phyloP scores from a whole-genome alignment of 2,888 invertebrate genomes.

The Cyclophora albipunctata region DNA sequence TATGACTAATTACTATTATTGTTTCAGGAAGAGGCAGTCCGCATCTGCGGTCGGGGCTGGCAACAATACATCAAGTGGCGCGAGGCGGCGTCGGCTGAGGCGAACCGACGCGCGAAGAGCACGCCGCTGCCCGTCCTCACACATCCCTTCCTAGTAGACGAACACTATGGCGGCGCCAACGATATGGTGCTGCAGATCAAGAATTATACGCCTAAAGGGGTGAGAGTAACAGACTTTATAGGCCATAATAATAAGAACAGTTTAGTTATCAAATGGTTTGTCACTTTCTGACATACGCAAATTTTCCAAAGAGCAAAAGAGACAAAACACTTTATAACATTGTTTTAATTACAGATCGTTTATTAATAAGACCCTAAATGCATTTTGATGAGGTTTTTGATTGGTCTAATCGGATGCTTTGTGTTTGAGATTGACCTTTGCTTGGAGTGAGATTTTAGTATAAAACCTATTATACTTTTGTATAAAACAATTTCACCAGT shows the following conservation, averaged over 20 bases:
- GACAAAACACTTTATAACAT: no score
- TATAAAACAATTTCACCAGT: no score
- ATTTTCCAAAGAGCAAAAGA: no score
- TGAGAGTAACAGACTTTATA: slow-evolving; percentile 44
- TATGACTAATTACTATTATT: no score
- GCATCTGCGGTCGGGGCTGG: slow-evolving; percentile 91
- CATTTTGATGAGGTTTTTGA: no score
- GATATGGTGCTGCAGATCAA: slow-evolving; percentile 77
- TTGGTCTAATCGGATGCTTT: no score
- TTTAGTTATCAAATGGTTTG: not conserved
- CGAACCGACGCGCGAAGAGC: slow-evolving; percentile 89
- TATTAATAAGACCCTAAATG: no score
- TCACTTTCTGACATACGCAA: not conserved
- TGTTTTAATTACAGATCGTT: no score
- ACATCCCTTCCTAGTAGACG: slow-evolving; percentile 78
- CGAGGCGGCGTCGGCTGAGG: slow-evolving; percentile 91
- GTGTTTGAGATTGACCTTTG: no score
- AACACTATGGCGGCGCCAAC: slow-evolving; percentile 34
- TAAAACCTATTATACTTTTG: no score
- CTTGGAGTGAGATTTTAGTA: no score
- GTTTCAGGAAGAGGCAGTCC: slow-evolving; percentile 57
- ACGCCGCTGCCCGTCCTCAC: slow-evolving; percentile 75
- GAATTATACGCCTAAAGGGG: slow-evolving; percentile 83
- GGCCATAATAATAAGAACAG: not conserved
- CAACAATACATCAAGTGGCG: slow-evolving; percentile 92